A percentile compares a stretch with the other conserved stretches of the same genome.
phyloP scores from a whole-genome alignment of 2,888 invertebrate genomes.

The Brachycybe producta region DNA sequence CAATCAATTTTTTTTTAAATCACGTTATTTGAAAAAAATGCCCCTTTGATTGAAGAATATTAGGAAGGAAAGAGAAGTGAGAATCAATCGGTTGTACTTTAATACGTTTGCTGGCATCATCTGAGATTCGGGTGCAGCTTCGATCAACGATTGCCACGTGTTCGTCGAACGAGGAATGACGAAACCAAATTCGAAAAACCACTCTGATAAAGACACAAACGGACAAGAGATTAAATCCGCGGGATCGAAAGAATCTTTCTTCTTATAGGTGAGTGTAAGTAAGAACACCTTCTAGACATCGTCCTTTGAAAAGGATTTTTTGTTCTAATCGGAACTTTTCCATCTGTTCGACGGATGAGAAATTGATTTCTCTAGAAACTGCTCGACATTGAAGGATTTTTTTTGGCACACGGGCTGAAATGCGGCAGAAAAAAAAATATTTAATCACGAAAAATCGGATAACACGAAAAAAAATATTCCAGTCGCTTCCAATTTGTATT shows the following conservation, averaged over 20 bases:
- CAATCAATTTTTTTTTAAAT: too few relatives aligned
- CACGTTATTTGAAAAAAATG: too few relatives aligned
- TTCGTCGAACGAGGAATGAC: slow-evolving; percentile 97
- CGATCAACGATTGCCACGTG: slow-evolving; percentile 97
- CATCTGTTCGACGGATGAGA: slow-evolving; percentile 81
- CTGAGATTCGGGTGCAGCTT: slow-evolving; percentile 97
- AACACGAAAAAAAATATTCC: too few relatives aligned
- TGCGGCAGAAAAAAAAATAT: too few relatives aligned
- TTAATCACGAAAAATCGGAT: too few relatives aligned
- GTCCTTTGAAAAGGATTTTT: slow-evolving; percentile 52
- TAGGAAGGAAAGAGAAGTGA: too few relatives aligned
- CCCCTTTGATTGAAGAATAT: too few relatives aligned
- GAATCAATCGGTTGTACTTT: slow-evolving; percentile 51
- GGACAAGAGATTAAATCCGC: neutral
- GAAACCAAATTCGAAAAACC: slow-evolving; percentile 99
- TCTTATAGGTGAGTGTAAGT: too few relatives aligned
- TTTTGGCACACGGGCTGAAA: slow-evolving; percentile 82
- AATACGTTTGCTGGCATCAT: slow-evolving; percentile 99
- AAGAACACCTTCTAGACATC: slow-evolving; percentile 60
- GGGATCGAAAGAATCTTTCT: neutral
- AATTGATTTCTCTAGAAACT: slow-evolving; percentile 78
- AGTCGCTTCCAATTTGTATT: too few relatives aligned
- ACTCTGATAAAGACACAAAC: slow-evolving; percentile 49
- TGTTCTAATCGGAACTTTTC: slow-evolving; percentile 92
- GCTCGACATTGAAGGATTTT: slow-evolving; percentile 86